A percentile compares a stretch with the other conserved stretches of the same genome.
Evolutionary conservation across 2,113 vertebrate genomes (phyloP).

Genomic region (Calidris pygmaea): DNA sequence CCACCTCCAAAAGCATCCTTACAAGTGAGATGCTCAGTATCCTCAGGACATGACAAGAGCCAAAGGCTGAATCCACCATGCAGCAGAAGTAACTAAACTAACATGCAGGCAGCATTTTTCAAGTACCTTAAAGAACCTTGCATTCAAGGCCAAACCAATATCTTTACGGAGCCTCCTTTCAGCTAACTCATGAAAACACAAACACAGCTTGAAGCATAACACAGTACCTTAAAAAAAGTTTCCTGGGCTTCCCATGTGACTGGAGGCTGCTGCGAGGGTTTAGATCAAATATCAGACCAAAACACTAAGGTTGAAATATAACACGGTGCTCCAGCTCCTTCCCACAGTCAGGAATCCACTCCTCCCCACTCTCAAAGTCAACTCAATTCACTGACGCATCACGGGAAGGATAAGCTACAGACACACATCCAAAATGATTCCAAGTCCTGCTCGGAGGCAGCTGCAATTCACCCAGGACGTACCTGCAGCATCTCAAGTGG

Average conservation of each 20-base stretch:
- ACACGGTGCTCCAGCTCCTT: neutral
- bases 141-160: neutral
- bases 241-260: neutral
- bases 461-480: neutral
- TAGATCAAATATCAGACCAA: neutral
- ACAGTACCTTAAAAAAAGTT: neutral
- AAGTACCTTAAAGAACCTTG: neutral
- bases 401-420: neutral
- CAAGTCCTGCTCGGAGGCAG: fast-evolving
- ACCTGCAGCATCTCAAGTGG: neutral
- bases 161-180: neutral
- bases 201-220: neutral
- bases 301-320: neutral
- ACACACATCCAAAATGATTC: fast-evolving
- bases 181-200: neutral
- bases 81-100: neutral
- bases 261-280: neutral
- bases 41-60: fast-evolving
- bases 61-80: neutral
- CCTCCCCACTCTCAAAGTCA: neutral
- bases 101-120: neutral
- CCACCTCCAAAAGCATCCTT: neutral
- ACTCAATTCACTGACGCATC: neutral
- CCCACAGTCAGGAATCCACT: neutral
- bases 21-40: neutral